Evolutionary conservation across 2,113 vertebrate genomes (phyloP).

Genomic region (Passer domesticus): DNA sequence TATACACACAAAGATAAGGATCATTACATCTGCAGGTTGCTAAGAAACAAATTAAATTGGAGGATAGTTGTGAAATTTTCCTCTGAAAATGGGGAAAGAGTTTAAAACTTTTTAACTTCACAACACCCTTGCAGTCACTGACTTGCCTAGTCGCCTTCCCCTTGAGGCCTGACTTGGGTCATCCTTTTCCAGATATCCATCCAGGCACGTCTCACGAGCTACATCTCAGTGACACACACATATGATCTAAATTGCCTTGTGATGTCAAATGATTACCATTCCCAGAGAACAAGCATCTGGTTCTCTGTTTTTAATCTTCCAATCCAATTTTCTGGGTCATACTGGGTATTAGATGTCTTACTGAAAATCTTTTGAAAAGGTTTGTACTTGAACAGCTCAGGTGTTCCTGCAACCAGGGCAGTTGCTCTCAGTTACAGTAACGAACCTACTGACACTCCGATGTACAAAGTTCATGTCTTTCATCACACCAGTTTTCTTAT

Average conservation of each 20-base stretch:
- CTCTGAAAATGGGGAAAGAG: neutral
- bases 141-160: neutral
- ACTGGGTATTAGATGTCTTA: neutral
- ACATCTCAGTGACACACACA: neutral
- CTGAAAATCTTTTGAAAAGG: neutral
- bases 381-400: neutral
- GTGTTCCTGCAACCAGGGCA: neutral
- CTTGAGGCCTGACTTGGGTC: neutral
- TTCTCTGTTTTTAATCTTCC: neutral
- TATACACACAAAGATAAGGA: neutral
- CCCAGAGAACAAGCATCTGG: neutral
- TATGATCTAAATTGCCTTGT: neutral
- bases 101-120: neutral
- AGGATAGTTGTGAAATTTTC: neutral
- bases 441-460: neutral
- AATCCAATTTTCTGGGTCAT: neutral
- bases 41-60: slow-evolving; percentile 25
- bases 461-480: neutral
- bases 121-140: neutral
- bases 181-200: neutral
- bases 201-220: neutral
- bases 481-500: neutral
- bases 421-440: neutral
- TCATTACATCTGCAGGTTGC: slow-evolving; percentile 1
- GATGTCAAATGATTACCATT: neutral